Conservation (phyloP, 1,140 invertebrate species). For the Bombus consobrinus region DNA sequence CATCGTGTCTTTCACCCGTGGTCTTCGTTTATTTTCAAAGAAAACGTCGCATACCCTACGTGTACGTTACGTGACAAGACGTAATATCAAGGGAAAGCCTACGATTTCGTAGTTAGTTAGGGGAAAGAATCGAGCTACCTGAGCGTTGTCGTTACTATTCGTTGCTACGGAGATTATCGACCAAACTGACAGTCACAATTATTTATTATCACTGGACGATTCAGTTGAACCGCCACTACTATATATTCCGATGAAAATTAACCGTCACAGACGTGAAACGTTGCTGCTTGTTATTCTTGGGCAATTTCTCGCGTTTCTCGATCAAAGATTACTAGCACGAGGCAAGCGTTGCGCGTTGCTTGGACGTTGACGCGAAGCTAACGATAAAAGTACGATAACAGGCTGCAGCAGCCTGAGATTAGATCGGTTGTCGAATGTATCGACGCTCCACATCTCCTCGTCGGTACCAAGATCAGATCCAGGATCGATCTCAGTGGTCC, state of each 20-base stretch:
- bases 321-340: not conserved
- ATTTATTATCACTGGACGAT: not conserved
- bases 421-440: not conserved
- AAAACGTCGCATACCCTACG: not conserved
- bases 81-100: not conserved
- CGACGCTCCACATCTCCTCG: constrained; percentile 18
- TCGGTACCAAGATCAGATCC: not conserved
- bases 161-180: constrained; percentile 30
- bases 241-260: not conserved
- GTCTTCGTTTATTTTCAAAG: not conserved
- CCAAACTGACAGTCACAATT: not conserved
- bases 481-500: constrained; percentile 20
- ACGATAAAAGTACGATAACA: not conserved
- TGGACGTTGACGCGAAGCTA: not conserved
- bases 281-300: too few species aligned
- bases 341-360: not conserved
- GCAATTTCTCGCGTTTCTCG: not conserved
- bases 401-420: not conserved
- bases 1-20: not conserved
- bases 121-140: not conserved
- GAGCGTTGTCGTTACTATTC: not conserved
- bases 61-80: not conserved
- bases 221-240: rapidly evolving
- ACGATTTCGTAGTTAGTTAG: not conserved
- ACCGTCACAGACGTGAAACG: not conserved